phyloP scores from a whole-genome alignment of 1,140 invertebrate genomes.

The Cydia splendana region DNA sequence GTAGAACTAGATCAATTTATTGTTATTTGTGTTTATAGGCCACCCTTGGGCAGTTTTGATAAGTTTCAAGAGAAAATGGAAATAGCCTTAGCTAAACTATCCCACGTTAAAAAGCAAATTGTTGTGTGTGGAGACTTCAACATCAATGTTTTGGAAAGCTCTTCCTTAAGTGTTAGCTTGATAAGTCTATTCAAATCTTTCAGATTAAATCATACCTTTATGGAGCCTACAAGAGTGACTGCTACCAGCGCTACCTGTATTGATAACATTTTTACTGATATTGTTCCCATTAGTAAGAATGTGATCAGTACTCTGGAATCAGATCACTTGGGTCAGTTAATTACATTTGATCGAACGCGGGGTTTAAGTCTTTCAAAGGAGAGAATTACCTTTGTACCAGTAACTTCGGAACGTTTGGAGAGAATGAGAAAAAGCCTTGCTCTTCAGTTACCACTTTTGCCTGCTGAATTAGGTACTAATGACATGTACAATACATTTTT shows the following conservation, averaged over 20 bases:
- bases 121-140: constrained; percentile 16
- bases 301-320: neutral
- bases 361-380: too few relatives aligned
- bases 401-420: too few relatives aligned
- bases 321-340: constrained; percentile 1
- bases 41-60: too few relatives aligned
- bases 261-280: constrained; percentile 19
- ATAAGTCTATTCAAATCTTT: neutral
- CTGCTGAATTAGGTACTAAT: too few relatives aligned
- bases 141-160: neutral
- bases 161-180: neutral
- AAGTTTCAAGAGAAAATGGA: too few relatives aligned
- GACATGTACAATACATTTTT: too few relatives aligned
- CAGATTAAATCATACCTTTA: neutral
- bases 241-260: neutral
- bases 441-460: too few relatives aligned
- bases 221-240: neutral
- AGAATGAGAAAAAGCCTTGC: too few relatives aligned
- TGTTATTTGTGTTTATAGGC: too few relatives aligned
- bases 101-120: neutral
- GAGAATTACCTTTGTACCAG: too few relatives aligned
- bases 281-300: neutral
- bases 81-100: too few relatives aligned
- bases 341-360: neutral
- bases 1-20: too few relatives aligned